Evolutionary conservation across 1,140 invertebrate species (phyloP).

Genomic region (Glomeris maerens): DNA sequence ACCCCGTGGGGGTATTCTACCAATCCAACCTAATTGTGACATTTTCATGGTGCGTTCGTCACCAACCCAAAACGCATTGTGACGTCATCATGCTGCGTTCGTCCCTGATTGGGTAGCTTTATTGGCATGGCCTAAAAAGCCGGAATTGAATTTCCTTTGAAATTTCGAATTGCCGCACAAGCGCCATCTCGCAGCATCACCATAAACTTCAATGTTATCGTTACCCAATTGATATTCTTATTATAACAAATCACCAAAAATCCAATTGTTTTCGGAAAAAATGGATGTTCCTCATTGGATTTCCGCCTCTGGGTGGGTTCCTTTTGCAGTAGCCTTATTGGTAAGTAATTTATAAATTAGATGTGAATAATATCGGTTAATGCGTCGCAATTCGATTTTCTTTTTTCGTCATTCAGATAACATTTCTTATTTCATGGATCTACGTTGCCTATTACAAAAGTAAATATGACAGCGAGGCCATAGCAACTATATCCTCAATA

Average conservation of each 20-base stretch:
- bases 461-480: slow-evolving; percentile 27
- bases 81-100: not conserved
- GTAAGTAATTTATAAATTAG: slow-evolving; percentile 19
- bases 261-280: slow-evolving; percentile 12
- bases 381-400: slow-evolving; percentile 7
- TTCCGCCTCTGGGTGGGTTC: slow-evolving; percentile 28
- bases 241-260: not conserved
- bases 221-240: not conserved
- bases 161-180: no score
- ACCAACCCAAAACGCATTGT: no score
- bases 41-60: no score
- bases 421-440: slow-evolving; percentile 29
- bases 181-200: no score
- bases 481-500: slow-evolving; percentile 27
- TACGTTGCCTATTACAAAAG: slow-evolving; percentile 30
- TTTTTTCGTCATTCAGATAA: slow-evolving; percentile 26
- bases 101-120: no score
- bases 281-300: slow-evolving; percentile 25
- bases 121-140: not conserved
- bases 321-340: slow-evolving; percentile 27
- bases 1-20: no score
- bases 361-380: slow-evolving; percentile 5
- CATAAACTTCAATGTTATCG: not conserved
- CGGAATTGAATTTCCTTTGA: not conserved
- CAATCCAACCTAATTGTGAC: no score